These are phyloP conservation scores for Daphoenositta chrysoptera DNA, from an alignment of 2,113 vertebrate genomes.

Conservation along the genomic window DNA sequence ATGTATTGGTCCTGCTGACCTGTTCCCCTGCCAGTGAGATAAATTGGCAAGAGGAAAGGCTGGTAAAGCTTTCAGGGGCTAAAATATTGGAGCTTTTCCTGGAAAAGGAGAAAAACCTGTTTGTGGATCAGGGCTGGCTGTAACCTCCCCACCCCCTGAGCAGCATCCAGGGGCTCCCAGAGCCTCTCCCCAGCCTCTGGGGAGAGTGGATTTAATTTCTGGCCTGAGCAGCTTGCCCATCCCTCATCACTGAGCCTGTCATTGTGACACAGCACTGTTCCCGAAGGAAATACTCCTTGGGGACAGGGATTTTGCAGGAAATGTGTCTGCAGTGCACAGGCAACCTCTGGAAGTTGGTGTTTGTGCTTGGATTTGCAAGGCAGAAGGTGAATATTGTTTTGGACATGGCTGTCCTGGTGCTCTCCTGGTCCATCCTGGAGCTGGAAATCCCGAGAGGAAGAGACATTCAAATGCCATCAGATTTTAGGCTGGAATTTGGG, in stretches of 20 bases:
- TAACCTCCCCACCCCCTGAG: not conserved
- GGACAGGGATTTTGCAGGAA: not conserved
- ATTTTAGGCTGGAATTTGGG: not conserved
- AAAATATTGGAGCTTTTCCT: not conserved
- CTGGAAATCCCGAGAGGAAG: not conserved
- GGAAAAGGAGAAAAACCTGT: not conserved
- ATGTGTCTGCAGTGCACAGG: not conserved
- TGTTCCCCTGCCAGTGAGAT: not conserved
- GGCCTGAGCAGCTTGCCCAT: not conserved
- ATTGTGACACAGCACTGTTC: rapidly evolving
- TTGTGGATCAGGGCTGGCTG: not conserved
- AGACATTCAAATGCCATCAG: not conserved
- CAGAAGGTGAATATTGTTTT: not conserved
- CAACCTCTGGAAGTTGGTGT: not conserved
- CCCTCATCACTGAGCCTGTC: not conserved
- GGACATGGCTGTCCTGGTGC: not conserved
- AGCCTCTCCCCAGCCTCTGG: not conserved
- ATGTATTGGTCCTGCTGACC: not conserved
- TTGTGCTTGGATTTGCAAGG: not conserved
- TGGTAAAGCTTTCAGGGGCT: not conserved
- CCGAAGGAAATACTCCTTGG: not conserved
- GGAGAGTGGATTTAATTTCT: not conserved
- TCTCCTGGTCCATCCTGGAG: not conserved
- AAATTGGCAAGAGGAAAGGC: not conserved
- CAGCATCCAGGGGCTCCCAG: not conserved